phyloP scores from a whole-genome alignment of 2,797 vertebrate species.

The Sebastes itinus region DNA sequence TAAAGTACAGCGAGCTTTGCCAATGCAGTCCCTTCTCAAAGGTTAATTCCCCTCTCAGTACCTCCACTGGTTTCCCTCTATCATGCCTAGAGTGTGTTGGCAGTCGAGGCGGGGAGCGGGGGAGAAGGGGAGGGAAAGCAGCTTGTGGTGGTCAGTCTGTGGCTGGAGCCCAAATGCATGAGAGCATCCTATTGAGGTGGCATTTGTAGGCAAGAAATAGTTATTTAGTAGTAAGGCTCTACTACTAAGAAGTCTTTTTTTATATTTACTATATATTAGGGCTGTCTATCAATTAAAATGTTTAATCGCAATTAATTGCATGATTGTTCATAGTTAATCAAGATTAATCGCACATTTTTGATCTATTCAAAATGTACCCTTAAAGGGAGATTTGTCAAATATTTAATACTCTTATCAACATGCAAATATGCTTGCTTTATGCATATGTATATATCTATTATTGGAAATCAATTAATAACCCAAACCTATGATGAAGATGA shows the following conservation, averaged over 20 bases:
- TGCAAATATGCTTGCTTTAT: too few species aligned
- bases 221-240: background rate
- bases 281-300: too few species aligned
- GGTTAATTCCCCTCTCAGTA: constrained; percentile 24
- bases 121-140: background rate
- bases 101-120: background rate
- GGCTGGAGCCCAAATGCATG: background rate
- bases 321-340: too few species aligned
- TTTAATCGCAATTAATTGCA: too few species aligned
- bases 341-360: too few species aligned
- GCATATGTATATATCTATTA: too few species aligned
- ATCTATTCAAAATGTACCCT: too few species aligned
- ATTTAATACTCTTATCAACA: too few species aligned
- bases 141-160: background rate
- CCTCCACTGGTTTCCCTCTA: constrained; percentile 7
- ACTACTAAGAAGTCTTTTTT: background rate
- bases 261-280: too few species aligned
- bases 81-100: constrained; percentile 4
- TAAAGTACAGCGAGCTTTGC: constrained; percentile 5
- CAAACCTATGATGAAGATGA: too few species aligned
- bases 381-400: too few species aligned
- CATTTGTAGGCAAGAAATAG: background rate
- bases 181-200: background rate
- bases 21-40: constrained; percentile 10
- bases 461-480: too few species aligned